A percentile compares a stretch with the other conserved stretches of the same genome.
Conservation (phyloP, 1,140 invertebrate genomes). For the Hyposmocoma kahamanoa region DNA sequence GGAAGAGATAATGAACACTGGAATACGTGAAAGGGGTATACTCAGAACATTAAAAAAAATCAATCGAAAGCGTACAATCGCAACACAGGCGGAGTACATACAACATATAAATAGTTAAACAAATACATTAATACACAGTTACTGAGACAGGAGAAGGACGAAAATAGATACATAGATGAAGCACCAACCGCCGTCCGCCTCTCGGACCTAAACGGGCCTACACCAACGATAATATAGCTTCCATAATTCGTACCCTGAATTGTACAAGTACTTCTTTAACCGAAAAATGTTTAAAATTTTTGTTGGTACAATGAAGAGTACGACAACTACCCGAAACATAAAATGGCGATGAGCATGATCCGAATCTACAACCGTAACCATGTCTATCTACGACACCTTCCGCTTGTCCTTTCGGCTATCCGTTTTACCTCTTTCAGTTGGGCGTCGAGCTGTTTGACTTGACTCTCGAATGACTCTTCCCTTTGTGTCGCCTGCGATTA, state of each 20-base stretch:
- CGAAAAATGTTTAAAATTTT: not conserved
- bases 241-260: constrained; percentile 24
- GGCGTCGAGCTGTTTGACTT: constrained; percentile 93
- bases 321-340: constrained; percentile 38
- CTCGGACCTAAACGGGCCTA: constrained; percentile 44
- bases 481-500: constrained; percentile 91
- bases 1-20: no score
- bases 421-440: constrained; percentile 93
- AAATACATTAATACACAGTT: constrained; percentile 52
- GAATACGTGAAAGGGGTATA: no score
- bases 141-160: constrained; percentile 35
- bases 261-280: constrained; percentile 8
- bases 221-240: constrained; percentile 37
- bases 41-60: not conserved
- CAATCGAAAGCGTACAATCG: constrained; percentile 46
- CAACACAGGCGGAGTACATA: constrained; percentile 51
- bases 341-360: constrained; percentile 47
- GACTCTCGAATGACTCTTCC: constrained; percentile 96
- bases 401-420: constrained; percentile 19
- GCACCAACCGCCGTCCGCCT: constrained; percentile 65
- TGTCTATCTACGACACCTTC: constrained; percentile 43
- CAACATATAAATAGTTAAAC: constrained; percentile 35
- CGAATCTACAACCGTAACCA: constrained; percentile 57
- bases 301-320: constrained; percentile 8
- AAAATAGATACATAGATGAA: constrained; percentile 60